A percentile compares a stretch with the other conserved stretches of the same genome.
Conservation (phyloP, 2,113 vertebrate genomes). For the Ophiodon elongatus region DNA sequence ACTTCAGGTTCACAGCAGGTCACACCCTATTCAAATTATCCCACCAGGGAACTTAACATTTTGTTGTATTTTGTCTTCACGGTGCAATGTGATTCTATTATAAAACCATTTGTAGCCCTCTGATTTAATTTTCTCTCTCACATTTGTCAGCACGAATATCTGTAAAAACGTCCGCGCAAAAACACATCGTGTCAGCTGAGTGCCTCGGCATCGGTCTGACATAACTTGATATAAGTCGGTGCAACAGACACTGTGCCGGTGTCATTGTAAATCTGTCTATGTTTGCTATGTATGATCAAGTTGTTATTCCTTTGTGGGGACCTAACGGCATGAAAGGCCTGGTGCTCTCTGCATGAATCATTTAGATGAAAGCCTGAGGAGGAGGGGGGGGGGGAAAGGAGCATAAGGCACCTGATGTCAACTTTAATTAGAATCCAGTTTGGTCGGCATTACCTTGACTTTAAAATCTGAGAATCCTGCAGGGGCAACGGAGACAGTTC, state of each 20-base stretch:
- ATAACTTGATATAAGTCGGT: constrained; percentile 63
- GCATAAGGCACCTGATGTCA: constrained; percentile 82
- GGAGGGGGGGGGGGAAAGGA: constrained; percentile 55
- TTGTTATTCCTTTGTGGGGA: constrained; percentile 79
- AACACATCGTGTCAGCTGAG: constrained; percentile 48
- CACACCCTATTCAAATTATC: constrained; percentile 47
- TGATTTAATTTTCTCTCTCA: constrained; percentile 64
- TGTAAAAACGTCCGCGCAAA: constrained; percentile 18
- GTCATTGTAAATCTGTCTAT: constrained; percentile 74
- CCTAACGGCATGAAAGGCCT: constrained; percentile 75
- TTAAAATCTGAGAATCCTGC: constrained; percentile 80
- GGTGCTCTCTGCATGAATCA: constrained; percentile 82
- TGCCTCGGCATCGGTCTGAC: constrained; percentile 49
- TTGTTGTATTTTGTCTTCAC: constrained; percentile 40
- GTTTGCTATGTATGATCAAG: constrained; percentile 77
- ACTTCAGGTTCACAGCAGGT: constrained; percentile 59
- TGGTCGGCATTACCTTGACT: constrained; percentile 81
- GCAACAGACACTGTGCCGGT: constrained; percentile 67
- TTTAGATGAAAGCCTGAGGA: constrained; percentile 82
- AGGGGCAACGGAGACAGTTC: constrained; percentile 72
- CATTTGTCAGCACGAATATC: constrained; percentile 50
- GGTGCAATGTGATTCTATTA: constrained; percentile 56
- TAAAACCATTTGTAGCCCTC: constrained; percentile 53
- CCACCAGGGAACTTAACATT: constrained; percentile 60
- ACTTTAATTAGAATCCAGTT: constrained; percentile 84